phyloP scores from a whole-genome alignment of 2,888 invertebrate species.

The Aporophyla lueneburgensis region DNA sequence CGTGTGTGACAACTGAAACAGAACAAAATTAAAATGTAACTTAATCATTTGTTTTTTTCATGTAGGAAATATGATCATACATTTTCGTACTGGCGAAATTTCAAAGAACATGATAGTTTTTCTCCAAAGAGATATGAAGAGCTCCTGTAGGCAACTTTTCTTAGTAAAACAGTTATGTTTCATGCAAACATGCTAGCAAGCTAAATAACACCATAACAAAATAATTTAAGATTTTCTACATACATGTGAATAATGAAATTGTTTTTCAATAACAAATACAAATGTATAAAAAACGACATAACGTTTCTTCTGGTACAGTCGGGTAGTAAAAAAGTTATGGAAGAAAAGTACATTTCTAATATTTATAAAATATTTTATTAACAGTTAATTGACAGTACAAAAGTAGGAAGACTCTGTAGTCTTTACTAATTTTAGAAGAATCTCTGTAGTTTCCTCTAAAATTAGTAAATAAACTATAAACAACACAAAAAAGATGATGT shows the following conservation, averaged over 20 bases:
- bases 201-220: too few species aligned
- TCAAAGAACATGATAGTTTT: background rate
- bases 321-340: background rate
- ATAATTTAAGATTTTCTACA: background rate
- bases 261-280: background rate
- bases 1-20: constrained; percentile 39
- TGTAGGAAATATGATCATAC: background rate
- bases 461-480: background rate
- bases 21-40: background rate
- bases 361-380: constrained; percentile 7
- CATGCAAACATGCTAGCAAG: background rate
- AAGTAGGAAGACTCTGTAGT: background rate
- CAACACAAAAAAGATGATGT: background rate
- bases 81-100: background rate
- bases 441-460: background rate
- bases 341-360: background rate
- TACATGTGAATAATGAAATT: background rate
- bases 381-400: constrained; percentile 1
- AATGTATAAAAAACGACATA: background rate
- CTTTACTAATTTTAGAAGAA: too few species aligned
- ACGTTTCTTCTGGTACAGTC: background rate
- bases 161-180: too few species aligned
- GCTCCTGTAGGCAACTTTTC: background rate
- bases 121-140: too few species aligned
- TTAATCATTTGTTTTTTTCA: background rate